phyloP scores from a whole-genome alignment of 2,888 invertebrate species.

The Trisateles emortualis region DNA sequence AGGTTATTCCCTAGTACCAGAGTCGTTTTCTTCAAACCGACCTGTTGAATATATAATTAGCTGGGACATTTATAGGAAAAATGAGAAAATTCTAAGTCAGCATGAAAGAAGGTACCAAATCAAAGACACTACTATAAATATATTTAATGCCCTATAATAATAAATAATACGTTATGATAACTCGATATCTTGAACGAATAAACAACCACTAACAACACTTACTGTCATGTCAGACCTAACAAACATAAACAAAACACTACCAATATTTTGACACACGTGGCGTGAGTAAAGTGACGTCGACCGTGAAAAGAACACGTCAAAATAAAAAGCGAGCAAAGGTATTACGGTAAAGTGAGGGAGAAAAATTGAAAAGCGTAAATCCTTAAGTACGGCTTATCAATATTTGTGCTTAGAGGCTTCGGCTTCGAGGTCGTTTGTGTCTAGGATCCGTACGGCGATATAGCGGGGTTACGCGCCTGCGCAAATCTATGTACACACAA shows the following conservation, averaged over 20 bases:
- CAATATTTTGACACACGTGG: neutral
- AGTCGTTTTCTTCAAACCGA: too few relatives aligned
- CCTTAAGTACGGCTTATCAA: slow-evolving; percentile 55
- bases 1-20: too few relatives aligned
- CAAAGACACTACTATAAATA: too few relatives aligned
- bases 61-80: too few relatives aligned
- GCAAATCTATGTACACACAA: slow-evolving; percentile 79
- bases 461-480: slow-evolving; percentile 69
- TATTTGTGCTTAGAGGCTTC: slow-evolving; percentile 59
- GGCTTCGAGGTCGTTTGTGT: slow-evolving; percentile 73
- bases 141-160: too few relatives aligned
- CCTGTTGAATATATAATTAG: too few relatives aligned
- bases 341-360: neutral
- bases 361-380: slow-evolving; percentile 43
- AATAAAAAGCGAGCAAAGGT: slow-evolving; percentile 4
- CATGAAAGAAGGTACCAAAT: too few relatives aligned
- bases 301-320: neutral
- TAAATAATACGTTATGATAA: too few relatives aligned
- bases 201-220: neutral
- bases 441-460: slow-evolving; percentile 44
- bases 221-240: neutral
- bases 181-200: neutral
- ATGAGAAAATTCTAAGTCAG: too few relatives aligned
- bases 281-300: neutral
- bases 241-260: neutral